phyloP scores from a whole-genome alignment of 2,888 invertebrate species.

The Agonopterix arenella region DNA sequence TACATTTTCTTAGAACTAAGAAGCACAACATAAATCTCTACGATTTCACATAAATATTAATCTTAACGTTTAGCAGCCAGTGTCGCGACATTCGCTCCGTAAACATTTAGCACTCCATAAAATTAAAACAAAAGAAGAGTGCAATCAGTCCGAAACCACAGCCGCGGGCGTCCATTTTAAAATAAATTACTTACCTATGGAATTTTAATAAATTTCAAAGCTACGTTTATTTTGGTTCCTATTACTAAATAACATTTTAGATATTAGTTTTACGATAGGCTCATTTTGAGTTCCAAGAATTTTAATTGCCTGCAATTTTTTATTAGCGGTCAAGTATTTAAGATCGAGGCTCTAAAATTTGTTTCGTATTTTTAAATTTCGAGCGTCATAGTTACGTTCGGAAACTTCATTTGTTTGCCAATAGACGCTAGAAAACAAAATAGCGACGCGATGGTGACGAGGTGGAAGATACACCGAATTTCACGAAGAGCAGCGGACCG shows the following conservation, averaged over 20 bases:
- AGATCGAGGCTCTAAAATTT: too few species aligned
- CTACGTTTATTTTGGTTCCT: too few species aligned
- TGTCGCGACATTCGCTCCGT: slow-evolving; percentile 20
- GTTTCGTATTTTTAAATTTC: not conserved
- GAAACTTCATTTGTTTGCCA: slow-evolving; percentile 5
- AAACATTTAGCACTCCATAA: slow-evolving; percentile 46
- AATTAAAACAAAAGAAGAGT: slow-evolving; percentile 49
- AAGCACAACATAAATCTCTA: slow-evolving; percentile 46
- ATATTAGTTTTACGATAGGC: too few species aligned
- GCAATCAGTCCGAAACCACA: not conserved
- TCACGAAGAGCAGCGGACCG: slow-evolving; percentile 9
- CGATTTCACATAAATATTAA: slow-evolving; percentile 60
- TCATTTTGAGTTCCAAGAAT: too few species aligned
- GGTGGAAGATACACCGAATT: slow-evolving; percentile 8
- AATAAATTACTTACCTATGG: slow-evolving; percentile 8
- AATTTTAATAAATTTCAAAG: slow-evolving; percentile 13
- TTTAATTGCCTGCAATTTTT: too few species aligned
- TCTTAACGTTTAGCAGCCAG: slow-evolving; percentile 27
- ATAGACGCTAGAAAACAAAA: slow-evolving; percentile 4
- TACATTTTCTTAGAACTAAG: slow-evolving; percentile 14
- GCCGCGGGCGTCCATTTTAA: not conserved
- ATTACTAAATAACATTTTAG: too few species aligned
- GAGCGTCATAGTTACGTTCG: not conserved
- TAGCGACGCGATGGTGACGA: slow-evolving; percentile 10
- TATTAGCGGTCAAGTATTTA: too few species aligned